Base-by-base conservation (phyloP, 1,140 invertebrate species). In the Armadillidium nasatum region DNA sequence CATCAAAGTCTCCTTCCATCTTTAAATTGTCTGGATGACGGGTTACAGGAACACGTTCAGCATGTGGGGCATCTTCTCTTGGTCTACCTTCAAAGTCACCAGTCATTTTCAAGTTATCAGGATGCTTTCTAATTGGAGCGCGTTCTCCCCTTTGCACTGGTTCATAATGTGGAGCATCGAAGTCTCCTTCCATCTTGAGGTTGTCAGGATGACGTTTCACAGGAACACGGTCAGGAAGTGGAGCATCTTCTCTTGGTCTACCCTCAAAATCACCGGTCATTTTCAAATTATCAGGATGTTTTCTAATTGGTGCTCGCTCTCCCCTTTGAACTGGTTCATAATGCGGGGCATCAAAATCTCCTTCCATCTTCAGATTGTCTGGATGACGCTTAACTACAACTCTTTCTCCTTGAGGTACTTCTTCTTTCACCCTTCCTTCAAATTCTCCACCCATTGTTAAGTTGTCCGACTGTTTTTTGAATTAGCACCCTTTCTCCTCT, bases 301-400 rank as follows among this genome's bases (percentile, higher is more conserved):
- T 86, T 21, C 84, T 85, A 0, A 85, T 82, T 9, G 83, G 81
- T 0, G 84, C 82, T 71, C 88, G 83, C 75, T 89, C 87, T 23
- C 84, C 86, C 83, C 22, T 84, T 79, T 84, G 69, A 78, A 82
- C 78, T 84, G 86, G 50, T 22, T 80, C 72, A 75, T 79, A n/a
- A 72, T 77, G 22, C 22, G 71, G 43, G 71, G 46, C 75, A 15
- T 71, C 44, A 76, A 91, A 82, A 80, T 90, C 88, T 15, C 90
- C 90, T 82, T 91, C 90, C 7, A 89, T 87, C 6, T 83, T 82
- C 0, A 91, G 81, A 80, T 88, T 87, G 71, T 88, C 87, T 3
- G 70, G 70, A 73, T 77, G 71, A 44, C 43, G 71, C n/a, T 54
- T 72, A 84, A 83, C 33, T 84, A 80, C 19, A 19, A 46, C 23